phyloP scores from a whole-genome alignment of 2,113 vertebrate species.

The Microtus pennsylvanicus region DNA sequence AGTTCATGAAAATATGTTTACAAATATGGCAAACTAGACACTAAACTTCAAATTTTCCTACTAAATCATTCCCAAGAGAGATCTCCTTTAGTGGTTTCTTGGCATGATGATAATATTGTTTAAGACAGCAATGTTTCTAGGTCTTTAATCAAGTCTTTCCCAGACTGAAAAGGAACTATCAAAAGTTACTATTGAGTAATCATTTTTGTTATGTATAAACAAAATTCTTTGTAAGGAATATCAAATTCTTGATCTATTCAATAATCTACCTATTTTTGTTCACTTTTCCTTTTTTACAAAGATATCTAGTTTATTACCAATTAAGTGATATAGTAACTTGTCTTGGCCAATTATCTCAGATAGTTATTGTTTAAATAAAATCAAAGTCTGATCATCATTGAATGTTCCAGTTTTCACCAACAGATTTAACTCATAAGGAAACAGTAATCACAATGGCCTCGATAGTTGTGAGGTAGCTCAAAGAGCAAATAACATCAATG shows the following conservation, averaged over 20 bases:
- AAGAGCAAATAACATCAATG: not conserved
- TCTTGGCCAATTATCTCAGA: not conserved
- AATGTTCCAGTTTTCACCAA: not conserved
- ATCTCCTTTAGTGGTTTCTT: not conserved
- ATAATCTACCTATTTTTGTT: not conserved
- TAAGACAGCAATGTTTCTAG: not conserved
- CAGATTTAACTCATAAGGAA: not conserved
- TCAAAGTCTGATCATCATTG: not conserved
- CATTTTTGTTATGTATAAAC: not conserved
- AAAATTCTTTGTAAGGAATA: not conserved
- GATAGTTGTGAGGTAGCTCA: not conserved
- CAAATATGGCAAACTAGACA: not conserved
- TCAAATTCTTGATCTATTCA: not conserved
- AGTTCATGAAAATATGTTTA: not conserved
- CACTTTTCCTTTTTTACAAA: slow-evolving; percentile 5
- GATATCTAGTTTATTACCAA: not conserved
- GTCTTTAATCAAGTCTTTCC: not conserved
- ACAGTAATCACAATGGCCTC: not conserved
- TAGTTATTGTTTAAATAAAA: not conserved
- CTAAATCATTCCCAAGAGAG: not conserved
- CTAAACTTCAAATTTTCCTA: not conserved
- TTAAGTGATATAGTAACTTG: not conserved
- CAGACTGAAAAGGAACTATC: not conserved
- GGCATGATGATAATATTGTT: not conserved
- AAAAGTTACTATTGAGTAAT: not conserved